phyloP scores from a whole-genome alignment of 2,113 vertebrate genomes.

The Bos javanicus region DNA sequence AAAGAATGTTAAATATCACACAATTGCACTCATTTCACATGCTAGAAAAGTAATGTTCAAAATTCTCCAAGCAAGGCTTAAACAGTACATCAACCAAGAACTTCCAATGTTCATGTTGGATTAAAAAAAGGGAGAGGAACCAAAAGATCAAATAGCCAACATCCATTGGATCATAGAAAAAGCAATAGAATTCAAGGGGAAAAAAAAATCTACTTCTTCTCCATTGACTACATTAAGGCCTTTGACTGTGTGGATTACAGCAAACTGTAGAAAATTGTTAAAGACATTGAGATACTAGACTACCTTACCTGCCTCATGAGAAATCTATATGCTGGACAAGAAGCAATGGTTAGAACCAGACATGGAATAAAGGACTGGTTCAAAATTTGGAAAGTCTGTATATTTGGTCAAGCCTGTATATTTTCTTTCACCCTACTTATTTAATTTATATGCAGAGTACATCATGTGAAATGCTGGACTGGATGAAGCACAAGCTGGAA shows the following conservation, averaged over 20 bases:
- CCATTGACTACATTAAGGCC: not conserved
- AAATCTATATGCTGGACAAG: not conserved
- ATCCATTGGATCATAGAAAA: not conserved
- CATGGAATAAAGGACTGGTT: not conserved
- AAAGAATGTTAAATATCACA: not conserved
- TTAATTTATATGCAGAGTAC: not conserved
- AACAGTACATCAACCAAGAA: not conserved
- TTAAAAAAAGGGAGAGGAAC: not conserved
- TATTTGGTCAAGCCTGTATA: not conserved
- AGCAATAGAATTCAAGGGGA: not conserved
- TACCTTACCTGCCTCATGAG: not conserved
- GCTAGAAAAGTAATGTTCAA: not conserved
- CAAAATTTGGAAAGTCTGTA: not conserved
- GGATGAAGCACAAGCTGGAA: not conserved
- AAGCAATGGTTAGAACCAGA: not conserved
- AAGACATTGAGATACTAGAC: not conserved
- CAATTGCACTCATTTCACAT: not conserved
- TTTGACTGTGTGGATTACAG: not conserved
- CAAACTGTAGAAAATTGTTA: not conserved
- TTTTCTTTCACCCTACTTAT: not conserved
- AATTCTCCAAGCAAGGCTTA: not conserved
- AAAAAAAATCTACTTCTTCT: not conserved
- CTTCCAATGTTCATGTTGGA: fast-evolving
- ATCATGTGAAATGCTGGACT: too few species aligned
- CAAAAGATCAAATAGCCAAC: not conserved